A percentile compares a stretch with the other conserved stretches of the same genome.
These are phyloP conservation scores for Coptodon bakossiorum DNA, from an alignment of 2,113 vertebrate species.

Conservation along the genomic window DNA sequence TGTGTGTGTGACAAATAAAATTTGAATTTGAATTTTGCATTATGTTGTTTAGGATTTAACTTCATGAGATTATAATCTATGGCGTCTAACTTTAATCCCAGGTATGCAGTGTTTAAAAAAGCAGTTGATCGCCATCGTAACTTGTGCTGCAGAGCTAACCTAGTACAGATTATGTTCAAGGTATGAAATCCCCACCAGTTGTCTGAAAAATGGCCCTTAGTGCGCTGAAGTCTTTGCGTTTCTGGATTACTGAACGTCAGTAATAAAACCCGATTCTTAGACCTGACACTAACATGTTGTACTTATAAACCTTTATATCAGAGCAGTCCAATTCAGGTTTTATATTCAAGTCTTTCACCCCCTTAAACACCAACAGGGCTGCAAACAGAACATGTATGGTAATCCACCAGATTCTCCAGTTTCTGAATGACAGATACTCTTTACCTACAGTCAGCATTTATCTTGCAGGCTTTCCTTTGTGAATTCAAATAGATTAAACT, in stretches of 20 bases:
- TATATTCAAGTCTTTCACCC: background rate
- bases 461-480: background rate
- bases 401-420: background rate
- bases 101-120: background rate
- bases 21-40: background rate
- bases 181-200: background rate
- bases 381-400: background rate
- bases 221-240: background rate
- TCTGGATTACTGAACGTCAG: background rate
- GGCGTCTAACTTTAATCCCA: background rate
- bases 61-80: background rate
- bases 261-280: background rate
- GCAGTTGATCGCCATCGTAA: too few species aligned
- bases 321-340: background rate
- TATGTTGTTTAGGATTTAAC: too few species aligned
- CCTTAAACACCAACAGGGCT: background rate
- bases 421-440: background rate
- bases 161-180: background rate
- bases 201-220: too few species aligned
- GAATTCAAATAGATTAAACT: background rate
- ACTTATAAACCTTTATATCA: background rate
- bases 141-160: background rate
- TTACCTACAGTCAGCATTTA: background rate
- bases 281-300: background rate
- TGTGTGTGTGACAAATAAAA: too few species aligned